These are phyloP conservation scores for Adelphocoris suturalis DNA, from an alignment of 2,888 invertebrate genomes.

Conservation along the genomic window DNA sequence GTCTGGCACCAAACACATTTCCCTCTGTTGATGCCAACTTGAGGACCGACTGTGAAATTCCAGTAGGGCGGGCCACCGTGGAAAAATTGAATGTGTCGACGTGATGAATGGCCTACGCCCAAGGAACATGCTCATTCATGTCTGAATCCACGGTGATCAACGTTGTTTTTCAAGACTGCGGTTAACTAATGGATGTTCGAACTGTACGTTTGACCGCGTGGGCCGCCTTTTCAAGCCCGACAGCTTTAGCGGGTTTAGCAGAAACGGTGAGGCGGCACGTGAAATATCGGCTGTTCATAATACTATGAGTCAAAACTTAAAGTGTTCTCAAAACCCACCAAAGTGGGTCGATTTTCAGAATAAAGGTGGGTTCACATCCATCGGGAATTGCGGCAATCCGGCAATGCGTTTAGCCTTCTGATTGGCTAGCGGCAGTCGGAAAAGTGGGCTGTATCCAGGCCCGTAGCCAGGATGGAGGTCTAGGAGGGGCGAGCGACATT, in stretches of 20 bases:
- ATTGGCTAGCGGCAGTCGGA: no score
- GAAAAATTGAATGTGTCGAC: constrained; percentile 30
- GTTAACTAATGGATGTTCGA: constrained; percentile 22
- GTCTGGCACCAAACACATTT: not conserved
- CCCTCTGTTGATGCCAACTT: not conserved
- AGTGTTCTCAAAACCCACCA: no score
- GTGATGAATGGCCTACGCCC: constrained; percentile 6
- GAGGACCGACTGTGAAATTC: not conserved
- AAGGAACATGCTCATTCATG: constrained; percentile 6
- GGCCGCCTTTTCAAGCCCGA: not conserved
- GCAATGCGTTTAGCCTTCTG: no score
- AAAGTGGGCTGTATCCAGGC: no score
- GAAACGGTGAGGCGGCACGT: not conserved
- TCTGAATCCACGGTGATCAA: constrained; percentile 24
- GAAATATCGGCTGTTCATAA: not conserved
- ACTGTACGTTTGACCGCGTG: constrained; percentile 14
- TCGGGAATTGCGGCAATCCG: no score
- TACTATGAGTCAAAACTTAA: no score
- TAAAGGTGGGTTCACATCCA: no score
- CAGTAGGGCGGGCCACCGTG: not conserved
- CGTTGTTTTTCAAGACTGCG: not conserved
- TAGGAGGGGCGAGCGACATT: no score
- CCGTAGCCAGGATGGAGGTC: no score
- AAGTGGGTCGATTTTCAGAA: no score
- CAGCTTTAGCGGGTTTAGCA: not conserved